A percentile compares a stretch with the other conserved stretches of the same genome.
Evolutionary conservation across 2,888 invertebrate species (phyloP).

Genomic region (Achlya flavicornis): DNA sequence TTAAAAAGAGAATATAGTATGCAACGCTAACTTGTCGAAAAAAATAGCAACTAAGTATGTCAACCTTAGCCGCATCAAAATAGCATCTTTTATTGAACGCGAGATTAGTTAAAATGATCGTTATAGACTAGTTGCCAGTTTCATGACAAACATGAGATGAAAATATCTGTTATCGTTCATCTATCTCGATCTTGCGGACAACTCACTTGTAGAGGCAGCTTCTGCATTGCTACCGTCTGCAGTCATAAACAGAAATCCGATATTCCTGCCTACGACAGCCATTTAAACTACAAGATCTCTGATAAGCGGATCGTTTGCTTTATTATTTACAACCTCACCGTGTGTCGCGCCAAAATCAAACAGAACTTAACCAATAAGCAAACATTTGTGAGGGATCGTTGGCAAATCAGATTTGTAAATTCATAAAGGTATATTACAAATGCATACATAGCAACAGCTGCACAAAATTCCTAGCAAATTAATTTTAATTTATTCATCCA

Average conservation of each 20-base stretch:
- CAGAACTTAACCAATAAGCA: constrained; percentile 24
- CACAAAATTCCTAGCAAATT: constrained; percentile 63
- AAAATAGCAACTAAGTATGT: background rate
- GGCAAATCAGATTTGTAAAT: constrained; percentile 16
- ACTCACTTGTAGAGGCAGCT: constrained; percentile 64
- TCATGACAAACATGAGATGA: constrained; percentile 50
- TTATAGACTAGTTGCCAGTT: constrained; percentile 38
- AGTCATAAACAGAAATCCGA: constrained; percentile 80
- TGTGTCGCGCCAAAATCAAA: constrained; percentile 61
- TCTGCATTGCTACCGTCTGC: constrained; percentile 63
- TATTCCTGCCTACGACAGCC: constrained; percentile 65
- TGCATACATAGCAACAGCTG: constrained; percentile 68
- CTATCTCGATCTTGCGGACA: constrained; percentile 63
- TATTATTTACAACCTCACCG: constrained; percentile 71
- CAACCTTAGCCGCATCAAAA: background rate
- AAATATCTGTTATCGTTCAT: constrained; percentile 56
- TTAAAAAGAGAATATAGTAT: background rate
- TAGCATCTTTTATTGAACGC: background rate
- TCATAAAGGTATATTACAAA: constrained; percentile 35
- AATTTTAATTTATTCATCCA: constrained; percentile 80
- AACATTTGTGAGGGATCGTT: constrained; percentile 21
- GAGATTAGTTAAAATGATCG: constrained; percentile 36
- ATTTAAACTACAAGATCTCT: constrained; percentile 70
- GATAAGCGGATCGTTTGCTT: constrained; percentile 69
- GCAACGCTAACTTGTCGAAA: background rate